Base-by-base conservation (phyloP, 2,797 vertebrate genomes). In the Eulemur albifrons region DNA sequence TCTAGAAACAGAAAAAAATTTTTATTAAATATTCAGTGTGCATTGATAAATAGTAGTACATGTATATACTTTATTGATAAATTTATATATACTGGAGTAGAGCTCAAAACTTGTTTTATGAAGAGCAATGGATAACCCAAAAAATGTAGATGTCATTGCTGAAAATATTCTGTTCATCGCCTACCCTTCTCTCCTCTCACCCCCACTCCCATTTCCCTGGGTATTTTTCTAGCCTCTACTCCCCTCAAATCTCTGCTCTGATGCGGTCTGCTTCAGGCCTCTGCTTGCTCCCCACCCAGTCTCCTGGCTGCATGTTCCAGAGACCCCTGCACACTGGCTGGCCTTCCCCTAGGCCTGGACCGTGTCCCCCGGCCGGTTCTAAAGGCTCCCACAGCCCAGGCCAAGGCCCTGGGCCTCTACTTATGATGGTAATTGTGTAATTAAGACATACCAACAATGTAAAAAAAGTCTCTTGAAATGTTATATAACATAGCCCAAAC, bases 1-100 rank as follows among this genome's bases (percentile, higher is more conserved):
- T 63, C 65, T 61, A 87, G 80, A 87, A 89, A 61, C 52, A 95
- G 57, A 82, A 93, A 91, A 89, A 45, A 48, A 63, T 87, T 79
- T 76, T 93, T 63, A 95, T 92, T 84, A 92, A 88, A 69, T 79
- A 87, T 48, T 90, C 67, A 80, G 10, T 35, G 30, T 32, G 4
- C 57, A 75, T 1, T 69, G 63, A 45, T 76, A 92, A 90, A 61
- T n/a, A 91, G 73, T 48, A 15, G 73, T 48, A 15, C 40, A 35
- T 38, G 21, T 67, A 81, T 54, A 77, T 52, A 79, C 23, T 57
- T 87, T 67, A 92, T 88, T 92, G 72, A 90, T 63, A 95, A 82
- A 87, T 75, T 52, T 57, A 75, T 14, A 54, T 40, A 79, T 30
- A 69, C 63, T 87, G 38, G 73, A 88, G 48, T 63, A 8, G 38